Percentiles rank a stretch among this genome's conserved stretches.
Evolutionary conservation across 2,113 vertebrate genomes (phyloP).

Genomic region (Cynoglossus semilaevis): DNA sequence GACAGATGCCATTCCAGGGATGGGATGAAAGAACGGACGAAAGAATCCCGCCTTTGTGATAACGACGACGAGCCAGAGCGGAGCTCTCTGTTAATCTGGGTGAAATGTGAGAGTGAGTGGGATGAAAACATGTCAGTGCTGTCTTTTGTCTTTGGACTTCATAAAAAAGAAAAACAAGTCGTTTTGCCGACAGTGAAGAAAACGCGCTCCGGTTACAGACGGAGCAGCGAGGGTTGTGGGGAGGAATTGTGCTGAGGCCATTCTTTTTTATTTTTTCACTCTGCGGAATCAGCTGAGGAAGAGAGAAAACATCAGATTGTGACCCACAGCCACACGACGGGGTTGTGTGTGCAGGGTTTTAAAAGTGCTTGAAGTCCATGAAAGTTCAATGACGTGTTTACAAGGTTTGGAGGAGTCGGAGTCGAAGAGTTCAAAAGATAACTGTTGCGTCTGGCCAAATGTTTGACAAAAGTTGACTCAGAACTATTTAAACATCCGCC

Average conservation of each 20-base stretch:
- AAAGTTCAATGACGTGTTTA: too few relatives aligned
- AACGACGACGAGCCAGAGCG: slow-evolving; percentile 6
- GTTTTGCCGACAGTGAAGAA: slow-evolving; percentile 62
- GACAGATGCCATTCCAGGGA: slow-evolving; percentile 2
- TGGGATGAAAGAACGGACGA: neutral
- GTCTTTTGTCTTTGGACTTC: slow-evolving; percentile 63
- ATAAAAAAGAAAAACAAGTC: slow-evolving; percentile 54
- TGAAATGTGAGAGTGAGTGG: slow-evolving; percentile 40
- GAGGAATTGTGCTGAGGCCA: slow-evolving; percentile 67
- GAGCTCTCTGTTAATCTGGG: slow-evolving; percentile 28
- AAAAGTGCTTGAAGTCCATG: too few relatives aligned
- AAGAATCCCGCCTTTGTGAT: neutral
- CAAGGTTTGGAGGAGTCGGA: too few relatives aligned
- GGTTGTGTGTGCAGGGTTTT: slow-evolving; percentile 1
- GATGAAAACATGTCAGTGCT: slow-evolving; percentile 38
- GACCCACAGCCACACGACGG: slow-evolving; percentile 23
- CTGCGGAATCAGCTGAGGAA: slow-evolving; percentile 71
- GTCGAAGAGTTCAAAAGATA: too few relatives aligned
- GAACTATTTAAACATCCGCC: too few relatives aligned
- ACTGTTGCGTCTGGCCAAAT: too few relatives aligned
- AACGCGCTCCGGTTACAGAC: slow-evolving; percentile 62
- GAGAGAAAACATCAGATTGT: slow-evolving; percentile 43
- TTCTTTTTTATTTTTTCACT: slow-evolving; percentile 51
- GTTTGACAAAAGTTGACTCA: too few relatives aligned
- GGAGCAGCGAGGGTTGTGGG: slow-evolving; percentile 41